These are phyloP conservation scores for Hyles euphorbiae DNA, from an alignment of 1,140 invertebrate genomes.

Conservation along the genomic window DNA sequence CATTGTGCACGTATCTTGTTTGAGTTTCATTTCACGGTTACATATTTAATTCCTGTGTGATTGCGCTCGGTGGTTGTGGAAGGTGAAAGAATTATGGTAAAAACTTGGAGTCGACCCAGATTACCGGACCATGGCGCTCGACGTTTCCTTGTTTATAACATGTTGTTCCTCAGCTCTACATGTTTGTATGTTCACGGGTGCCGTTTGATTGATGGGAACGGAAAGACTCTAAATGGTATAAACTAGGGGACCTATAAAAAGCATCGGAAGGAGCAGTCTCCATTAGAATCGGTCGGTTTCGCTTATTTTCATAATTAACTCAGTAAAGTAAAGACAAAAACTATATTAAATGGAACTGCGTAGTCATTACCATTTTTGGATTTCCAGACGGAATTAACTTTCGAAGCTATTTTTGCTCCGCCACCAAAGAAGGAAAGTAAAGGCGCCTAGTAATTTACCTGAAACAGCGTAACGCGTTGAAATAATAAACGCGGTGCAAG, in stretches of 20 bases:
- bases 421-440: slow-evolving; percentile 10
- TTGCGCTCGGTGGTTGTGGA: slow-evolving; percentile 33
- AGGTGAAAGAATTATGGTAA: slow-evolving; percentile 56
- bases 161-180: slow-evolving; percentile 12
- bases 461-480: slow-evolving; percentile 21
- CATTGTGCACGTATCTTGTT: not conserved
- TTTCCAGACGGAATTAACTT: slow-evolving; percentile 12
- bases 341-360: no score
- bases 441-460: slow-evolving; percentile 16
- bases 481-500: slow-evolving; percentile 32
- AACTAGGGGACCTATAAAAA: no score
- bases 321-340: no score
- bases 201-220: no score
- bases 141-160: slow-evolving; percentile 49
- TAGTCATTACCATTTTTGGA: not conserved
- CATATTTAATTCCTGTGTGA: no score
- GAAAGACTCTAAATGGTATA: no score
- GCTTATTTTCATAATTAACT: no score
- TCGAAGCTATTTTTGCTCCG: slow-evolving; percentile 8
- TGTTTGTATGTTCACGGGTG: slow-evolving; percentile 13
- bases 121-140: slow-evolving; percentile 20
- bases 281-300: no score
- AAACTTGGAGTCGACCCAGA: slow-evolving; percentile 53
- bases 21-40: no score
- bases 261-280: no score